Base-by-base conservation (phyloP, 2,888 invertebrate genomes). In the Tromatobia lineatoria region DNA sequence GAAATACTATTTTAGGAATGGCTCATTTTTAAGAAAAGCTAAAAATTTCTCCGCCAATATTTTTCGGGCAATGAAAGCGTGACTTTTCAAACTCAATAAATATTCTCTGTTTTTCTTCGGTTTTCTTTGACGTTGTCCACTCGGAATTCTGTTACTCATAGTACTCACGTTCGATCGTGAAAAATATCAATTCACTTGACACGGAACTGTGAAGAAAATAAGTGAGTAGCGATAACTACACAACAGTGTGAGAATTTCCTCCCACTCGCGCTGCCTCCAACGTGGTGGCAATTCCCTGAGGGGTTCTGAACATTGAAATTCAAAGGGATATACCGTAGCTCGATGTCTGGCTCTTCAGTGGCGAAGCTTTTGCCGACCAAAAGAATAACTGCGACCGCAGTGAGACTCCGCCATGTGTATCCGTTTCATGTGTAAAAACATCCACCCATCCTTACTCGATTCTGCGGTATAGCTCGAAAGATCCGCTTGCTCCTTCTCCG, bases 301-400 rank as follows among this genome's bases (percentile, higher is more conserved):
- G 86, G 87, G 75, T 82, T 82, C 38, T 74, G 78, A 67, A 70
- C 80, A 87, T 86, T 88, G 88, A 87, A 88, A 89, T 89, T 89
- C 88, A 87, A 87, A 85, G 85, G 86, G 80, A 86, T 79, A 57
- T 80, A 50, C 59, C 59, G 57, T 69, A 54, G 50, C 79, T 50
- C 76, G 78, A 69, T 54, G 83, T 83, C 81, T 79, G 81, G 85
- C 73, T 80, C 85, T 79, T 64, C 70, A 73, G 50, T 52, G 83
- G 71, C 75, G 66, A 67, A 47, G 47, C 50, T 73, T 47, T 64
- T 34, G 18, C 50, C 45, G 38, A 20, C n/a, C 38, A 73, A 73
- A 84, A 69, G 52, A 81, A 84, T 47, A 74, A 71, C 70, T 42
- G 42, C 50, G 64, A 66, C 25, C 83, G 75, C 79, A 71, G 64